These are phyloP conservation scores for Muscicapa striata DNA, from an alignment of 2,797 vertebrate genomes.

Conservation along the genomic window DNA sequence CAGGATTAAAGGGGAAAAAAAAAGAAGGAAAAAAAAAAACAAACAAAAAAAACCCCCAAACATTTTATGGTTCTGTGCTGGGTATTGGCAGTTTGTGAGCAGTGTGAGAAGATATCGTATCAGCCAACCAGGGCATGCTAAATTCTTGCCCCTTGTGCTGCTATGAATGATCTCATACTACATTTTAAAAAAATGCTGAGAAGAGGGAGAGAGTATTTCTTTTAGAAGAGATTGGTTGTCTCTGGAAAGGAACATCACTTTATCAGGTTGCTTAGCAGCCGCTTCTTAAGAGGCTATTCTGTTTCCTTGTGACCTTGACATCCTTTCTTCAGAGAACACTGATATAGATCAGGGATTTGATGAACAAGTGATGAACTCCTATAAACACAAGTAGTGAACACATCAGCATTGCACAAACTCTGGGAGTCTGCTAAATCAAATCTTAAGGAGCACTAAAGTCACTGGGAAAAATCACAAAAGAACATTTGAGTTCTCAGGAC, in stretches of 20 bases:
- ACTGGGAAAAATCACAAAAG: background rate
- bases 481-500: background rate
- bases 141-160: background rate
- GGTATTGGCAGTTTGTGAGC: background rate
- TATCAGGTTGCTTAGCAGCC: background rate
- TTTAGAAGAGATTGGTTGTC: background rate
- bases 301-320: background rate
- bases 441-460: background rate
- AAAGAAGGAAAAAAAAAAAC: background rate
- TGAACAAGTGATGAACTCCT: background rate
- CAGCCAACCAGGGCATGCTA: background rate
- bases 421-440: background rate
- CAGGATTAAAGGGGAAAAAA: background rate
- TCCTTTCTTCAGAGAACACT: background rate
- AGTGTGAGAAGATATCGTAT: background rate
- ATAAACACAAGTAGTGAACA: background rate
- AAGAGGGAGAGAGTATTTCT: background rate
- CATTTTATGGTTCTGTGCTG: background rate
- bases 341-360: background rate
- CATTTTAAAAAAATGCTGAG: background rate
- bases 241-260: background rate
- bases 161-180: background rate
- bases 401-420: background rate
- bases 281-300: background rate
- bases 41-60: too few species aligned